Percentiles rank a stretch among this genome's conserved stretches.
Conservation (phyloP, 2,888 invertebrate genomes). For the Napeogenes sylphis region DNA sequence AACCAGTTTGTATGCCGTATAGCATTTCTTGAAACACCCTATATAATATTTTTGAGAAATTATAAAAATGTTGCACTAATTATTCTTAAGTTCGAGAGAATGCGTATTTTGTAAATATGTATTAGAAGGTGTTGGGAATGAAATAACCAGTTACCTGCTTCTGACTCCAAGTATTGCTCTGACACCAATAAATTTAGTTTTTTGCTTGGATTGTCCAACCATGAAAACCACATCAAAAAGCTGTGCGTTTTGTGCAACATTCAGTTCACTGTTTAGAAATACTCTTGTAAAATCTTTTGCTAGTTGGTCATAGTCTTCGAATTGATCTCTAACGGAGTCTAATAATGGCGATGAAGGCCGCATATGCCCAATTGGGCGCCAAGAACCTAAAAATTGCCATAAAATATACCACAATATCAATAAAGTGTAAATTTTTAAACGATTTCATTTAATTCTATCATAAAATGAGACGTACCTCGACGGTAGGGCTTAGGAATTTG, state of each 20-base stretch:
- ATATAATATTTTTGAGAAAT: slow-evolving; percentile 29
- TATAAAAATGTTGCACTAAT: no score
- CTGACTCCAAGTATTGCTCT: slow-evolving; percentile 93
- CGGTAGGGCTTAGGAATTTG: slow-evolving; percentile 97
- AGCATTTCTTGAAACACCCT: slow-evolving; percentile 96
- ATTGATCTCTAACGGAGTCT: slow-evolving; percentile 94
- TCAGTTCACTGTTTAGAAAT: slow-evolving; percentile 90
- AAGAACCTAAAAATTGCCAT: slow-evolving; percentile 80
- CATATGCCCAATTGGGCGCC: slow-evolving; percentile 97
- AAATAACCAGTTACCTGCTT: slow-evolving; percentile 80
- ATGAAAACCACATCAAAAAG: slow-evolving; percentile 94
- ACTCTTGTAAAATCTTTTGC: slow-evolving; percentile 94
- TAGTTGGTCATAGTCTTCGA: slow-evolving; percentile 95
- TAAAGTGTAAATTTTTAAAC: not conserved
- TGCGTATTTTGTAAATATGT: no score
- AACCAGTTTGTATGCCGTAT: slow-evolving; percentile 95
- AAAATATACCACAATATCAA: not conserved
- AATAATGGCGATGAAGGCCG: slow-evolving; percentile 93
- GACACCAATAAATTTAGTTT: slow-evolving; percentile 92
- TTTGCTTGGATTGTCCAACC: slow-evolving; percentile 94
- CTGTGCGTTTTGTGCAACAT: slow-evolving; percentile 86
- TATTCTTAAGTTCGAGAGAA: no score
- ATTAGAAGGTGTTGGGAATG: no score
- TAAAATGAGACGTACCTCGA: slow-evolving; percentile 72
- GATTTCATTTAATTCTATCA: not conserved